Evolutionary conservation across 2,888 invertebrate species (phyloP), one percentile per base, ranked within the genome.

Genomic region (Limnephilus lunatus): DNA sequence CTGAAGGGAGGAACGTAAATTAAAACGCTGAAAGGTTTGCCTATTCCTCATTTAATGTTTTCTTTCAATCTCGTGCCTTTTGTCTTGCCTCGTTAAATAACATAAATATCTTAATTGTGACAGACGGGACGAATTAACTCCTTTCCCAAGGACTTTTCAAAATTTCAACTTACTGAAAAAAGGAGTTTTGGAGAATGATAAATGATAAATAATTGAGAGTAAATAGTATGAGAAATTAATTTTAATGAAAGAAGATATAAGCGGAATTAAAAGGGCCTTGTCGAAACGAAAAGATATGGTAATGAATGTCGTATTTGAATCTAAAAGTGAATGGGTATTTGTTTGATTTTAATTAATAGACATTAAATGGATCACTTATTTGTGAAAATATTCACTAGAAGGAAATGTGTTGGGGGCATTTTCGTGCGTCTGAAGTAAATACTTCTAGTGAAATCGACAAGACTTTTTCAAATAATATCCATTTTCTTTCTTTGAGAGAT

Each of bases 41-140:
- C n/a, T 68, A 9, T 25, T 68, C 9, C 68, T 25, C 68, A 4
- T 9, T 68, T 68, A n/a, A 68, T 68, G n/a, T 68, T 68, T 68
- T 68, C 68, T 68, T 68, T 68, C 68, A 68, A 68, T 68, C 68
- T 68, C 68, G 25, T n/a, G 25, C 68, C 68, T 68, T 68, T 68
- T 68, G 68, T 68, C 68, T 68, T n/a, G 0, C n/a, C 68, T 68
- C 68, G n/a, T 68, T 68, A 68, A 25, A 68, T 25, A 68, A 68
- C 68, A 68, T 68, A 68, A 68, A 68, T 68, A 68, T 68, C 68
- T 68, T 68, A 68, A 68, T 68, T 68, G 68, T 68, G 68, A 68
- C 68, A 68, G 68, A 25, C n/a, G n/a, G 68, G 25, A 25, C 53
- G 68, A 68, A 68, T 68, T 68, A 68, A 68, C 7, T 68, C 68